Conservation (phyloP, 2,888 invertebrate genomes). For the Drosophila atroscutellata region DNA sequence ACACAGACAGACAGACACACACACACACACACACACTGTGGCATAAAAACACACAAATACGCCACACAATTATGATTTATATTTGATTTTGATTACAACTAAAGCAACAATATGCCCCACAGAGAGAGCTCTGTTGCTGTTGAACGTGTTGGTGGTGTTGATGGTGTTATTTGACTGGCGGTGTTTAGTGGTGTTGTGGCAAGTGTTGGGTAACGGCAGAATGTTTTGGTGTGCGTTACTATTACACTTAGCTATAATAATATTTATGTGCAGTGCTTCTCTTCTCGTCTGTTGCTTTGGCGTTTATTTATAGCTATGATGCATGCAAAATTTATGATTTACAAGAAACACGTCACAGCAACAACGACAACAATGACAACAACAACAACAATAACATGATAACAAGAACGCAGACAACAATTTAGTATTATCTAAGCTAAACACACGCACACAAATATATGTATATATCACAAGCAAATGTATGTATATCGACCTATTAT, state of each 20-base stretch:
- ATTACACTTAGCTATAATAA: conserved; percentile 74
- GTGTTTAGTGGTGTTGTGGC: conserved; percentile 29
- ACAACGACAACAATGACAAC: conserved; percentile 35
- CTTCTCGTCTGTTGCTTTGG: conserved; percentile 45
- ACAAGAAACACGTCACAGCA: conserved; percentile 64
- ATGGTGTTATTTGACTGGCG: conserved; percentile 6
- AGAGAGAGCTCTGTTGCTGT: conserved; percentile 37
- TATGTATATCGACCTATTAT: conserved; percentile 3
- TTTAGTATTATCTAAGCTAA: conserved; percentile 30
- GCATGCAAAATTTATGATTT: conserved; percentile 78
- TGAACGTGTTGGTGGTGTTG: conserved; percentile 18
- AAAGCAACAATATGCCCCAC: conserved; percentile 63
- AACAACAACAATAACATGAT: conserved; percentile 28
- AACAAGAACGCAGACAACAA: conserved; percentile 32
- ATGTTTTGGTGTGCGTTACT: conserved; percentile 64
- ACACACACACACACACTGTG: conserved; percentile 22
- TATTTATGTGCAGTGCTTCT: conserved; percentile 63
- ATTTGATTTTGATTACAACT: conserved; percentile 77
- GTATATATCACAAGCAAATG: background rate
- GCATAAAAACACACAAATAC: conserved; percentile 28
- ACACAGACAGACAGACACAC: conserved; percentile 17
- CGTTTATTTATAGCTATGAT: conserved; percentile 74
- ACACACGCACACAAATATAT: background rate
- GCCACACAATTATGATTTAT: conserved; percentile 73
- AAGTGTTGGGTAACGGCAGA: conserved; percentile 38